Evolutionary conservation across 1,140 invertebrate species (phyloP).

Genomic region (Manduca sexta): DNA sequence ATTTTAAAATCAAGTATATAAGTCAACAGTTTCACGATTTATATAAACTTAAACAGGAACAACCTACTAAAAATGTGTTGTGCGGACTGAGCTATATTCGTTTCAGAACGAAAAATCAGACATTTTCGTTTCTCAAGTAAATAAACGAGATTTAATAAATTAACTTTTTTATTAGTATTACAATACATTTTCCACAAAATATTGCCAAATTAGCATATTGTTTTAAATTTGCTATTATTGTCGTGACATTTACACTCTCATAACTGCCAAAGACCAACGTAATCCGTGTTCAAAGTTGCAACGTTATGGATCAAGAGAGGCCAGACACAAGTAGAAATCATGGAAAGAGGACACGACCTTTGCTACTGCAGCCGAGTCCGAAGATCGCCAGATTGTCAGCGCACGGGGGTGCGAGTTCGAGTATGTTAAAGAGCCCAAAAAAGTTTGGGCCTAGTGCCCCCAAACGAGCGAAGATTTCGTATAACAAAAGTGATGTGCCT

Average conservation of each 20-base stretch:
- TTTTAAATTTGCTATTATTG: neutral
- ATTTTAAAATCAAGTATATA: too few species aligned
- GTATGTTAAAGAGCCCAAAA: slow-evolving; percentile 45
- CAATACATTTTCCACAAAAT: neutral
- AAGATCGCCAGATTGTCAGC: slow-evolving; percentile 52
- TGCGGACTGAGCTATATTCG: too few species aligned
- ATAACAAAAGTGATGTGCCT: slow-evolving; percentile 55
- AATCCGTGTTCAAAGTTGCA: slow-evolving; percentile 6
- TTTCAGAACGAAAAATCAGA: slow-evolving; percentile 15
- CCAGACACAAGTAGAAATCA: slow-evolving; percentile 51
- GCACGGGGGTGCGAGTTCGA: slow-evolving; percentile 44
- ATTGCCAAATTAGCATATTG: neutral
- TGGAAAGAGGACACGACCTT: slow-evolving; percentile 64
- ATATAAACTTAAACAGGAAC: too few species aligned
- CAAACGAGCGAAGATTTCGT: slow-evolving; percentile 40
- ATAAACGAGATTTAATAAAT: slow-evolving; percentile 17
- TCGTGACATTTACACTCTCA: neutral
- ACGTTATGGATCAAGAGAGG: slow-evolving; percentile 59
- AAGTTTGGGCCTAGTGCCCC: slow-evolving; percentile 33
- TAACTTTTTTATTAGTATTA: neutral
- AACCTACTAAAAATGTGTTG: too few species aligned
- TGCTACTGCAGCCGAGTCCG: slow-evolving; percentile 55
- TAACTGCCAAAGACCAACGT: neutral
- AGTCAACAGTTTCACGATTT: too few species aligned
- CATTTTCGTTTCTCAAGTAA: slow-evolving; percentile 29